Conservation (phyloP, 2,113 vertebrate genomes). For the Trinectes maculatus region DNA sequence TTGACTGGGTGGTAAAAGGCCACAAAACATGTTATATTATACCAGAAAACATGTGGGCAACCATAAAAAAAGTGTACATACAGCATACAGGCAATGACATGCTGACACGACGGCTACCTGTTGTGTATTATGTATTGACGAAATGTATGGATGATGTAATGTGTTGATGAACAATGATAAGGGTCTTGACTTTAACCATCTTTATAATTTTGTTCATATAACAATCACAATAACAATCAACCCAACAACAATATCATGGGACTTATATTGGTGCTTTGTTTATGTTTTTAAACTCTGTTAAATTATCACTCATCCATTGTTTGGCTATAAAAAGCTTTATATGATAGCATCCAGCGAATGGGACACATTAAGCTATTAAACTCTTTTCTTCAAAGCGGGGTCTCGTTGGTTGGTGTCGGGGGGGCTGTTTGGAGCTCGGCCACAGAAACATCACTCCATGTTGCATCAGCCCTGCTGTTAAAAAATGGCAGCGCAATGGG, state of each 20-base stretch:
- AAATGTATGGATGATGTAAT: too few species aligned
- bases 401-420: slow-evolving; percentile 20
- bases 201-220: slow-evolving; percentile 1
- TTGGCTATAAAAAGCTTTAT: background rate
- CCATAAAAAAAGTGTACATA: background rate
- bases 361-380: slow-evolving; percentile 10
- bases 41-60: background rate
- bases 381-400: background rate
- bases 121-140: slow-evolving; percentile 3
- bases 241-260: background rate
- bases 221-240: too few species aligned
- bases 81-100: background rate
- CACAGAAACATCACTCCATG: slow-evolving; percentile 26
- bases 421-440: slow-evolving; percentile 7
- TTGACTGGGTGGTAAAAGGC: too few species aligned
- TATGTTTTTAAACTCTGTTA: slow-evolving; percentile 2
- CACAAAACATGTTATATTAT: background rate
- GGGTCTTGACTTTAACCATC: background rate
- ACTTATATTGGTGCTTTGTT: background rate
- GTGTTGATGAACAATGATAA: too few species aligned
- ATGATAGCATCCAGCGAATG: background rate
- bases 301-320: background rate
- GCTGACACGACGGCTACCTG: slow-evolving; percentile 1
- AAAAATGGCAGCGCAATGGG: slow-evolving; percentile 27
- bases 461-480: slow-evolving; percentile 35